Percentiles rank a stretch among this genome's conserved stretches.
Conservation (phyloP, 2,888 invertebrate species). For the Parthenolecanium corni region DNA sequence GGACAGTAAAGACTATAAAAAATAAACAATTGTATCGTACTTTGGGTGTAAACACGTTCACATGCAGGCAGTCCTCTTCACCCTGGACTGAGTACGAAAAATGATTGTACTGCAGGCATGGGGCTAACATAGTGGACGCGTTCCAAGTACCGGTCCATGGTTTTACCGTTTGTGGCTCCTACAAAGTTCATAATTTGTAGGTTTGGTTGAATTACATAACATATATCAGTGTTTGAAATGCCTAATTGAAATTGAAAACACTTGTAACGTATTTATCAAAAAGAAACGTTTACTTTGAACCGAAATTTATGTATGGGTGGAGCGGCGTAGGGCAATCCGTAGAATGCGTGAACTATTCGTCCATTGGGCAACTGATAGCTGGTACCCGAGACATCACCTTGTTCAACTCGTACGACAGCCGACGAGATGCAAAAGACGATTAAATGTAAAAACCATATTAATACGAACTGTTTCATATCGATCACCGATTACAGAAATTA, state of each 20-base stretch:
- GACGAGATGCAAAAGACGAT: neutral
- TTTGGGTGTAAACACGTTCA: conserved; percentile 52
- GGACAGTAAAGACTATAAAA: too few relatives aligned
- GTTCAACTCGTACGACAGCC: neutral
- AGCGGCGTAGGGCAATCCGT: conserved; percentile 34
- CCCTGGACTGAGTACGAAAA: conserved; percentile 42
- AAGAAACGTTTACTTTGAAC: conserved; percentile 34
- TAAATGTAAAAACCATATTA: neutral
- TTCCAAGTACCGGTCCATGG: conserved; percentile 55
- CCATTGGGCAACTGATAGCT: neutral
- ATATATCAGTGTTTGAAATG: too few relatives aligned
- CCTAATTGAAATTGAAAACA: too few relatives aligned
- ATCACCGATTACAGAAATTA: too few relatives aligned
- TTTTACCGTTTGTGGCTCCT: conserved; percentile 48
- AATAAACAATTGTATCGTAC: too few relatives aligned
- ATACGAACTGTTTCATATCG: neutral
- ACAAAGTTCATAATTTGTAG: too few relatives aligned
- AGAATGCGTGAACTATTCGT: conserved; percentile 28
- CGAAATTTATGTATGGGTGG: conserved; percentile 33
- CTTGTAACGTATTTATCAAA: too few relatives aligned
- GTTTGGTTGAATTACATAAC: too few relatives aligned
- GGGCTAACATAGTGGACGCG: conserved; percentile 48
- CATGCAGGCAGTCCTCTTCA: conserved; percentile 54
- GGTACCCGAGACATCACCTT: neutral
- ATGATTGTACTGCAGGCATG: conserved; percentile 53